Conservation (phyloP, 2,888 invertebrate genomes). For the Dromius quadrimaculatus region DNA sequence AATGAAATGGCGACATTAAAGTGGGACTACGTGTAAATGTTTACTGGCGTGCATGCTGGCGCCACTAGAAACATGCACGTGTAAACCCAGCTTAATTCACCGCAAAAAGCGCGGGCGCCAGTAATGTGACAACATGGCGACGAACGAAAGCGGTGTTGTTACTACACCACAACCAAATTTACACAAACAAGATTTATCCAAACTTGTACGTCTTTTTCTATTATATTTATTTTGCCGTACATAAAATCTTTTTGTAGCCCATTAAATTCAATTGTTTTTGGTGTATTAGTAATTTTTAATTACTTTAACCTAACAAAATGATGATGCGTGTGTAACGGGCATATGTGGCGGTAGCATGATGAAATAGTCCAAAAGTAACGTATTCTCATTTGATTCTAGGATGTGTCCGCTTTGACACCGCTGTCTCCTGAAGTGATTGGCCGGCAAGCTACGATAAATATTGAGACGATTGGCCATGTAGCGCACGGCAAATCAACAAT, state of each 20-base stretch:
- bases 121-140: slow-evolving; percentile 66
- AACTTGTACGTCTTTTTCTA: slow-evolving; percentile 77
- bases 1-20: too few species aligned
- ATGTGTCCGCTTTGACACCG: slow-evolving; percentile 89
- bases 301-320: slow-evolving; percentile 26
- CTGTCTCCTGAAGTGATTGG: slow-evolving; percentile 98
- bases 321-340: slow-evolving; percentile 31
- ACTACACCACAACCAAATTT: slow-evolving; percentile 83
- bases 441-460: slow-evolving; percentile 99
- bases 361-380: neutral
- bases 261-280: neutral
- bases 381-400: slow-evolving; percentile 69
- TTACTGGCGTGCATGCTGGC: too few species aligned
- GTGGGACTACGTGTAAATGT: too few species aligned
- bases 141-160: slow-evolving; percentile 68
- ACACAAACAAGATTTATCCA: slow-evolving; percentile 91
- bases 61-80: too few species aligned
- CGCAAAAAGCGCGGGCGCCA: slow-evolving; percentile 45
- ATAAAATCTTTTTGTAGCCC: neutral
- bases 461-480: slow-evolving; percentile 99
- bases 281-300: neutral
- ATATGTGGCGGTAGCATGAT: slow-evolving; percentile 23
- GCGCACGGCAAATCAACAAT: slow-evolving; percentile 99
- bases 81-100: too few species aligned
- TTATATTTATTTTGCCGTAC: neutral